Percentiles rank a stretch among this genome's conserved stretches.
Conservation (phyloP, 2,113 vertebrate species). For the Saccopteryx leptura region DNA sequence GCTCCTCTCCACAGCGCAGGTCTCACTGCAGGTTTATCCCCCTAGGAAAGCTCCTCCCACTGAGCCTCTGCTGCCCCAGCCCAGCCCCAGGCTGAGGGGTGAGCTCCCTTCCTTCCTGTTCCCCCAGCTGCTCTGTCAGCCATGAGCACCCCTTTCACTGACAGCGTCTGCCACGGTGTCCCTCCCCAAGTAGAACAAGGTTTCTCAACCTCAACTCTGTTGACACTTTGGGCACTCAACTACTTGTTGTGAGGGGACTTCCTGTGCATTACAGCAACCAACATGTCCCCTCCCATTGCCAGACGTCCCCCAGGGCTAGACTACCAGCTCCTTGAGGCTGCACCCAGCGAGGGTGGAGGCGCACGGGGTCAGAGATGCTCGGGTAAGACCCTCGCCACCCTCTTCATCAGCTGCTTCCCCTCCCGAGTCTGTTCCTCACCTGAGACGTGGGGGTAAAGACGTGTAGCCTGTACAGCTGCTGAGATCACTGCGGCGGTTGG, state of each 20-base stretch:
- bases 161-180: accelerated
- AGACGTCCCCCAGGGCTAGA: background rate
- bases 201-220: background rate
- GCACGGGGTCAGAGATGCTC: accelerated
- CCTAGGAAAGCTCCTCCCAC: accelerated
- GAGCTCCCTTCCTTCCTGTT: background rate
- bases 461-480: accelerated
- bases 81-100: accelerated
- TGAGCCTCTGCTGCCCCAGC: accelerated
- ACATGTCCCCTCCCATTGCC: background rate
- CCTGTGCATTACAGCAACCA: background rate
- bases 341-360: background rate
- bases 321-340: background rate
- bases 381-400: accelerated
- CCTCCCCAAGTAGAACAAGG: background rate
- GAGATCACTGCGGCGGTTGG: accelerated
- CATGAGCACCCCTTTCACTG: accelerated
- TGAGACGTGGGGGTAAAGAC: background rate
- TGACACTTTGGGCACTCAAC: background rate
- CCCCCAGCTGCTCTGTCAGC: accelerated
- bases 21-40: background rate
- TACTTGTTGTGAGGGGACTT: background rate
- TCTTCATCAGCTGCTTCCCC: background rate
- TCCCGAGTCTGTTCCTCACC: background rate
- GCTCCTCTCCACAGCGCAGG: no score